Conservation (phyloP, 2,888 invertebrate genomes). For the Hydrotaea diabolus region DNA sequence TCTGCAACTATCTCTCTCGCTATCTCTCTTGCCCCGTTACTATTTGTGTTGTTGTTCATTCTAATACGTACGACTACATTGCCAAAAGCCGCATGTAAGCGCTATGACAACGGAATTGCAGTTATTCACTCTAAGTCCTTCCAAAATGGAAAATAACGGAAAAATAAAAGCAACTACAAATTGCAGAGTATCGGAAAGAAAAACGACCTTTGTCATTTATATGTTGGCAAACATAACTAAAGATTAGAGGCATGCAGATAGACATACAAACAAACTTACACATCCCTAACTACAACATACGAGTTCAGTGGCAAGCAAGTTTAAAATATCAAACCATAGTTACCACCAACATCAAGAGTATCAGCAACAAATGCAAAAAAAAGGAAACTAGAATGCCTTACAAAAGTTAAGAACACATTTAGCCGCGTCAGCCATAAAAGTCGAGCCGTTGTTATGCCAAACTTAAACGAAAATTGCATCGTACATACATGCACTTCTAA, state of each 20-base stretch:
- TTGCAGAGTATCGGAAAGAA: constrained; percentile 17
- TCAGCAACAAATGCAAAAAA: background rate
- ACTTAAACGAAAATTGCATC: background rate
- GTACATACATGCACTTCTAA: constrained; percentile 4
- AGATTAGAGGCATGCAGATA: constrained; percentile 34
- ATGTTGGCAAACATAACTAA: constrained; percentile 38
- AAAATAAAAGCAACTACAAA: background rate
- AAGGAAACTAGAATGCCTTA: constrained; percentile 1
- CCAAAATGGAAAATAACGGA: constrained; percentile 1
- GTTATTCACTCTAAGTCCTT: constrained; percentile 19
- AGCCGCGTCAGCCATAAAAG: background rate
- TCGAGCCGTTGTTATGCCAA: constrained; percentile 3
- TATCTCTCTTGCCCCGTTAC: no score
- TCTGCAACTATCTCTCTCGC: no score
- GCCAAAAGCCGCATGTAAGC: constrained; percentile 39
- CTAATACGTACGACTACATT: background rate
- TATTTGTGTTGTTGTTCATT: constrained; percentile 11
- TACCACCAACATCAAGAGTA: background rate
- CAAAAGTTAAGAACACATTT: constrained; percentile 24
- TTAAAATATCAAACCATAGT: background rate
- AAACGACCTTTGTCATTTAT: constrained; percentile 32
- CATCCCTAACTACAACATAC: background rate
- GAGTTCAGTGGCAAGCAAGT: background rate
- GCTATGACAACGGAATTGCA: constrained; percentile 34
- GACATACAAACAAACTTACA: background rate